Percentiles rank a stretch among this genome's conserved stretches.
phyloP scores from a whole-genome alignment of 2,888 invertebrate species.

The Trissolcus japonicus region DNA sequence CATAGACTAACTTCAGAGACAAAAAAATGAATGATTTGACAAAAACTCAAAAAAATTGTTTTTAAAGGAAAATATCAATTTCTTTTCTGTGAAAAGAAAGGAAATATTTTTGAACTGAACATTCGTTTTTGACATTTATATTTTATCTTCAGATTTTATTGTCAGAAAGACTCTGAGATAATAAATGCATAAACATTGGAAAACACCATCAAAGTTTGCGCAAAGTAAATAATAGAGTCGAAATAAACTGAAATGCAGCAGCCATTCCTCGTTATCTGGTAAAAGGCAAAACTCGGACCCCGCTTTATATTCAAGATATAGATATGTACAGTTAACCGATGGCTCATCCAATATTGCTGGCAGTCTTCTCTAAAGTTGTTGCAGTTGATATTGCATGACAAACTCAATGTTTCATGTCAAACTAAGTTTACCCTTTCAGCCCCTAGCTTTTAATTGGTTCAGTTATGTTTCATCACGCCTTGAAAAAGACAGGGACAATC shows the following conservation, averaged over 20 bases:
- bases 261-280: conserved; percentile 10
- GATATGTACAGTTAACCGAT: conserved; percentile 19
- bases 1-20: too few relatives aligned
- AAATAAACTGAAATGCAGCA: neutral
- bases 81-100: too few relatives aligned
- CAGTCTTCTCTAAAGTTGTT: conserved; percentile 19
- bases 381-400: conserved; percentile 29
- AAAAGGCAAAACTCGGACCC: conserved; percentile 11
- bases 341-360: conserved; percentile 24
- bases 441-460: conserved; percentile 23
- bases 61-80: too few relatives aligned
- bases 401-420: conserved; percentile 28
- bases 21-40: too few relatives aligned
- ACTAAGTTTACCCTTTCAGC: conserved; percentile 24
- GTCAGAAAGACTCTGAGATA: too few relatives aligned
- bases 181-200: too few relatives aligned
- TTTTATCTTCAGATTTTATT: too few relatives aligned
- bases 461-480: conserved; percentile 15
- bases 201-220: too few relatives aligned
- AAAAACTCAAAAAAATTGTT: too few relatives aligned
- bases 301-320: conserved; percentile 19
- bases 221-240: conserved; percentile 1
- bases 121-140: too few relatives aligned
- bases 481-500: neutral
- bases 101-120: too few relatives aligned